Base-by-base conservation (phyloP, 2,113 vertebrate species). In the Pagrus major region DNA sequence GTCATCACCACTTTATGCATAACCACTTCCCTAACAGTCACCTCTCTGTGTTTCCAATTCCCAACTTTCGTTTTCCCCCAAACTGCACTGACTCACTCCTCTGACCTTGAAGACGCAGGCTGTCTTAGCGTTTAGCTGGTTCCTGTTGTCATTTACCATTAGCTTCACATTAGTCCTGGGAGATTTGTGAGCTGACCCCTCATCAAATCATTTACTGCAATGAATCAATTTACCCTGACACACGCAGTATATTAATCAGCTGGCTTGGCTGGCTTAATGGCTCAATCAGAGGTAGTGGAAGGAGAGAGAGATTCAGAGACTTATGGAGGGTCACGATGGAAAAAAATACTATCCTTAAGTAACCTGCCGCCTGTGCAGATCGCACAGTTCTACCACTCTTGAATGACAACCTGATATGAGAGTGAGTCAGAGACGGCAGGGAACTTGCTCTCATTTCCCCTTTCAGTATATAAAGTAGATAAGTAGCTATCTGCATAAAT, bases 101-200 rank as follows among this genome's bases (percentile, higher is more conserved):
- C 20, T 71, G 83, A 89, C 91, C 90, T 92, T 93, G 86, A 78
- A 70, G 74, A 65, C 10, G 5, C 37, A 3, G 18, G 41, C 78
- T 27, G 63, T 42, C 59, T 58, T 14, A 25, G 41, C 31, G 54
- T 84, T 88, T 55, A 55, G 39, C 76, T 76, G 23, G 71, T 85
- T 89, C 69, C 87, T 89, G 86, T 93, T 92, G 89, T 91, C 92
- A 88, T 93, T 90, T 85, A 84, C 83, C 91, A 89, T 92, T 90
- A 89, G 83, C 88, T 86, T 91, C 90, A 80, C 84, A 90, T 91
- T 91, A 90, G 78, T 89, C 86, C 76, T 80, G 73, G 44, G 76
- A 90, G 89, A 92, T 92, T 88, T 93, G 86, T 88, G 71, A 87
- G 86, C 80, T 89, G 91, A 92, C 90, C 91, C 85, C 79, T 91